phyloP scores from a whole-genome alignment of 2,113 vertebrate species.

The Sprattus sprattus region DNA sequence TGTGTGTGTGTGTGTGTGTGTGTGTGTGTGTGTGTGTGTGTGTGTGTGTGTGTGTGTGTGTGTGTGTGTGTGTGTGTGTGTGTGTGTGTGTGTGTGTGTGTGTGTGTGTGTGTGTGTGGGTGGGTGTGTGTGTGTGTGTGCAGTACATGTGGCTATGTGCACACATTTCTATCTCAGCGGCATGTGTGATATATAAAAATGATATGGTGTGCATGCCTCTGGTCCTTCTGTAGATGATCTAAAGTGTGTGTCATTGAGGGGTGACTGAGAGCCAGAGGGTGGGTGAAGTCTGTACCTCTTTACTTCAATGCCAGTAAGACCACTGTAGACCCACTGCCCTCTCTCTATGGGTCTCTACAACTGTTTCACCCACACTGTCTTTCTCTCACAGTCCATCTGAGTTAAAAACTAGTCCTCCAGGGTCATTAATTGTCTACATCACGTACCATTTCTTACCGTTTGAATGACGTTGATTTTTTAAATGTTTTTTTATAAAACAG shows the following conservation, averaged over 20 bases:
- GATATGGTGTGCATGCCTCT: neutral
- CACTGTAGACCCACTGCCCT: neutral
- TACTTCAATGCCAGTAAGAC: neutral
- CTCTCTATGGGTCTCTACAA: too few species aligned
- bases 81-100: neutral
- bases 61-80: neutral
- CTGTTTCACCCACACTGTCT: too few species aligned
- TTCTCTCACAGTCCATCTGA: too few species aligned
- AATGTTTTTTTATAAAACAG: too few species aligned
- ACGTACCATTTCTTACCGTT: too few species aligned
- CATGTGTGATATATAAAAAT: too few species aligned
- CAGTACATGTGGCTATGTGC: neutral
- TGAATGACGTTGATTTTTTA: too few species aligned
- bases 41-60: neutral
- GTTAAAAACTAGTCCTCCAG: too few species aligned
- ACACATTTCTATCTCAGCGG: neutral
- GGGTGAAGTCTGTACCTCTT: neutral
- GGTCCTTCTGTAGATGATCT: neutral
- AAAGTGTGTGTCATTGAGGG: neutral
- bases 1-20: conserved; percentile 6
- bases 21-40: conserved; percentile 1
- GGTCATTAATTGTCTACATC: too few species aligned
- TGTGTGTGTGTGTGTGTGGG: neutral
- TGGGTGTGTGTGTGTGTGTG: neutral
- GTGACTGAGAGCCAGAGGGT: neutral